A percentile compares a stretch with the other conserved stretches of the same genome.
Conservation (phyloP, 1,140 invertebrate genomes). For the Belonocnema kinseyi region DNA sequence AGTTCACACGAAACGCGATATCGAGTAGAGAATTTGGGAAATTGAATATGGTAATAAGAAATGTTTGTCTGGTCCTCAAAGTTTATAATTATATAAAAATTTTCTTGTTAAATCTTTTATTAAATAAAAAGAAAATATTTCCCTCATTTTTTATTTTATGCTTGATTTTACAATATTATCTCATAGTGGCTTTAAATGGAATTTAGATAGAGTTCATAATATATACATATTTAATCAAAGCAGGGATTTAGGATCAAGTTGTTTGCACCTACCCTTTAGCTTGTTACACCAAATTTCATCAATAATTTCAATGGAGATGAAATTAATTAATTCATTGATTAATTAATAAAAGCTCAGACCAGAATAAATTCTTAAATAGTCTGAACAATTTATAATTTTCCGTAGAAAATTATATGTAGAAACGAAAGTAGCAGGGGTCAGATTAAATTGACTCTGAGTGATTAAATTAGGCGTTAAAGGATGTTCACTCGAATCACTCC, state of each 20-base stretch:
- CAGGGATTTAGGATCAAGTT: neutral
- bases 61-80: too few species aligned
- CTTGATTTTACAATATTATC: too few species aligned
- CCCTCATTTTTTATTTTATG: too few species aligned
- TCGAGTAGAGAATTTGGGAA: too few species aligned
- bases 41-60: too few species aligned
- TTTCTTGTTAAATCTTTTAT: too few species aligned
- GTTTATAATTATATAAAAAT: too few species aligned
- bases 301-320: neutral
- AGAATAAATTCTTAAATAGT: neutral
- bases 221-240: neutral
- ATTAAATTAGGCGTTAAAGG: neutral
- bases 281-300: neutral
- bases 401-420: neutral
- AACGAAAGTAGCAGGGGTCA: neutral
- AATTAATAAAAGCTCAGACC: neutral
- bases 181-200: too few species aligned
- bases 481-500: neutral
- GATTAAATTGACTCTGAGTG: neutral
- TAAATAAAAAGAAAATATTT: too few species aligned
- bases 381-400: constrained; percentile 11
- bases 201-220: too few species aligned
- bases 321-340: constrained; percentile 21
- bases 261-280: neutral
- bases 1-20: too few species aligned